Percentiles rank a stretch among this genome's conserved stretches.
Evolutionary conservation across 2,797 vertebrate species (phyloP).

Genomic region (Cirrhinus molitorella): DNA sequence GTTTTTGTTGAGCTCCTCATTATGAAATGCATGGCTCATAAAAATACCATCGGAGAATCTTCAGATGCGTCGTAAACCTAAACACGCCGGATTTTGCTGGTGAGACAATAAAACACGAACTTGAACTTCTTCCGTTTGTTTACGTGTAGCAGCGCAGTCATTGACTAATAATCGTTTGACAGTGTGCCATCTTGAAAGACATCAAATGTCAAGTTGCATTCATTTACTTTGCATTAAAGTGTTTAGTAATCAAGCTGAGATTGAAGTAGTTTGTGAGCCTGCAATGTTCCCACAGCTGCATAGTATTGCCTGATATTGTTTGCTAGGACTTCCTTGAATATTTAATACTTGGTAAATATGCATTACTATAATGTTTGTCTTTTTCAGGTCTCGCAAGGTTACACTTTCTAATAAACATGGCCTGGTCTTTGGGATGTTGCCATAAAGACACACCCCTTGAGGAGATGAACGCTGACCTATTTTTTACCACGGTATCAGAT

Average conservation of each 20-base stretch:
- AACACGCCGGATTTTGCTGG: conserved; percentile 53
- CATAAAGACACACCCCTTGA: conserved; percentile 70
- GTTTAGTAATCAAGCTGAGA: not conserved
- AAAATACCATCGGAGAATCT: conserved; percentile 33
- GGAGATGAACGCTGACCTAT: conserved; percentile 61
- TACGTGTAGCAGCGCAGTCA: not conserved
- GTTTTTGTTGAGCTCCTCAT: not conserved
- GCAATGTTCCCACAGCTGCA: not conserved
- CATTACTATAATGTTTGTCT: not conserved
- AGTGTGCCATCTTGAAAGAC: not conserved
- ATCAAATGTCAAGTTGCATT: not conserved
- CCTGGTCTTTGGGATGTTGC: conserved; percentile 73
- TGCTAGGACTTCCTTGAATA: not conserved
- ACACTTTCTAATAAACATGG: conserved; percentile 65
- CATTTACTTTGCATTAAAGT: not conserved
- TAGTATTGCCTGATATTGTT: not conserved
- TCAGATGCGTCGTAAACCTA: conserved; percentile 38
- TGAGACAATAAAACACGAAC: conserved; percentile 46
- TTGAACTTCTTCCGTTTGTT: conserved; percentile 36
- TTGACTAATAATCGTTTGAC: not conserved
- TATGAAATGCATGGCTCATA: conserved; percentile 12
- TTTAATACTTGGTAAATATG: not conserved
- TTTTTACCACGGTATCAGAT: conserved; percentile 60
- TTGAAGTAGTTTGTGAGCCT: not conserved
- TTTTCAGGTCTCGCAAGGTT: conserved; percentile 15